Percentiles rank a stretch among this genome's conserved stretches.
phyloP scores from a whole-genome alignment of 2,888 invertebrate genomes.

The Macaria liturata region DNA sequence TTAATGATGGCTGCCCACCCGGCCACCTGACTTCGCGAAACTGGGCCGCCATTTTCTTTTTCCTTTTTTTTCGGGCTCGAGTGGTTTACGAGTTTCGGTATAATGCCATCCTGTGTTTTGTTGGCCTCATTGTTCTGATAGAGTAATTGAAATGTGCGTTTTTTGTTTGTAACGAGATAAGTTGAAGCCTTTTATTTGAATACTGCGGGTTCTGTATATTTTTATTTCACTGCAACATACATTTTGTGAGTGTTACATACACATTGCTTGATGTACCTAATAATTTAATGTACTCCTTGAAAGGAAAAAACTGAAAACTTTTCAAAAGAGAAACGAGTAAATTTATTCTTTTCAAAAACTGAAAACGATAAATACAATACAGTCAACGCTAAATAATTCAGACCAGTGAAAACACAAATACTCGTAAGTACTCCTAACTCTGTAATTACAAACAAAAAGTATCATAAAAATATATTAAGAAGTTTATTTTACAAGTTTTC shows the following conservation, averaged over 20 bases:
- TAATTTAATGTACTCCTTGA: too few relatives aligned
- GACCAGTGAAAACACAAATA: slow-evolving; percentile 14
- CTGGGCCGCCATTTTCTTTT: slow-evolving; percentile 59
- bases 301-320: too few relatives aligned
- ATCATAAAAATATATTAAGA: slow-evolving; percentile 37
- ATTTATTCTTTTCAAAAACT: too few relatives aligned
- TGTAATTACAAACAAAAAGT: slow-evolving; percentile 36
- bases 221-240: too few relatives aligned
- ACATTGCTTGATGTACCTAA: too few relatives aligned
- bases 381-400: slow-evolving; percentile 11
- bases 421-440: slow-evolving; percentile 24
- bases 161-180: not conserved
- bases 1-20: slow-evolving; percentile 67
- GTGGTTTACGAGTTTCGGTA: slow-evolving; percentile 53
- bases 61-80: slow-evolving; percentile 50
- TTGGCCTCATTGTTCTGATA: slow-evolving; percentile 36
- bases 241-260: too few relatives aligned
- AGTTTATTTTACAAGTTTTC: slow-evolving; percentile 33
- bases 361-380: not conserved
- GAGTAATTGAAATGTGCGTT: slow-evolving; percentile 28
- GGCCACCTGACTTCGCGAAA: slow-evolving; percentile 72
- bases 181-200: too few relatives aligned
- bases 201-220: too few relatives aligned
- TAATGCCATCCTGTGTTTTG: slow-evolving; percentile 45
- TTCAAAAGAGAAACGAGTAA: too few relatives aligned